Conservation (phyloP, 2,113 vertebrate genomes). For the Rhombomys opimus region DNA sequence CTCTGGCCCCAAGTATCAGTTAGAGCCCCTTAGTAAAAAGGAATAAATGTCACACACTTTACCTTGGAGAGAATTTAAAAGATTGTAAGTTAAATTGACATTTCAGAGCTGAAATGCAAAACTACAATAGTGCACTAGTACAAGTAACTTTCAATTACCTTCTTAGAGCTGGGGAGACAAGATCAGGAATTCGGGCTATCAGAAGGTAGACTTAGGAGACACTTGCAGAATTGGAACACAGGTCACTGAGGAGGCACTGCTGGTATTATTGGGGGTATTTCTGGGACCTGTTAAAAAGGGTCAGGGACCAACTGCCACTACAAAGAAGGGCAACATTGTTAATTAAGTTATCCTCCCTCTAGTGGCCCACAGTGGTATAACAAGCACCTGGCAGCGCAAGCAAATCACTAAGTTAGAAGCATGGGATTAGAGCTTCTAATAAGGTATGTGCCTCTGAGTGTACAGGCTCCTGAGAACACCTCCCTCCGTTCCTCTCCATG, state of each 20-base stretch:
- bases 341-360: neutral
- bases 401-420: neutral
- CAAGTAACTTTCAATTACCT: neutral
- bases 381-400: neutral
- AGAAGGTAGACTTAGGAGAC: conserved; percentile 13
- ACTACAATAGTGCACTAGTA: neutral
- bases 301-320: neutral
- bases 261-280: neutral
- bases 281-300: neutral
- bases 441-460: neutral
- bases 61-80: conserved; percentile 6
- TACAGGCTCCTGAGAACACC: neutral
- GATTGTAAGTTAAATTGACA: neutral
- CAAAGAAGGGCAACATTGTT: neutral
- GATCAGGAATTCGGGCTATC: neutral
- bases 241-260: neutral
- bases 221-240: neutral
- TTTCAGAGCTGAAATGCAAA: conserved; percentile 4
- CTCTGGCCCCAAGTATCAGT: neutral
- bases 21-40: neutral
- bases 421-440: neutral
- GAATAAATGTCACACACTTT: neutral
- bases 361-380: neutral
- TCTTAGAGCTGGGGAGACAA: neutral
- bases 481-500: neutral